Evolutionary conservation across 1,140 invertebrate genomes (phyloP), one percentile per base, ranked within the genome.

Genomic region (Achatina immaculata): DNA sequence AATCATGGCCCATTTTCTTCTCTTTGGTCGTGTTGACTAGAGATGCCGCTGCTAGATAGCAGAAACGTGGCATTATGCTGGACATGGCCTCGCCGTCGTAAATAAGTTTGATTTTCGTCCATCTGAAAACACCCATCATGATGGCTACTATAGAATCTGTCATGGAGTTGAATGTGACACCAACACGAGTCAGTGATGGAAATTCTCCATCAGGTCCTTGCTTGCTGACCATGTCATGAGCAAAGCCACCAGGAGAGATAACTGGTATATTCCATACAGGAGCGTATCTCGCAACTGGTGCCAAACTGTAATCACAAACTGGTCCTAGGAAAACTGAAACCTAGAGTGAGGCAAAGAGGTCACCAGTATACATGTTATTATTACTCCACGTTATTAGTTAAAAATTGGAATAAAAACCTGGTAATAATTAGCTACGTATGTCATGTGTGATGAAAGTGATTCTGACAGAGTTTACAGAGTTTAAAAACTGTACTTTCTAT

Each of bases 301-400:
- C 96, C 74, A 98, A 93, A 6, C 95, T 96, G 90, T 97, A 98
- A 85, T 97, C 96, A 90, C 96, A 98, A 1, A 96, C 94, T 0
- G 97, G 95, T 0, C 97, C 97, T 85, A 98, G 93, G 87, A 98
- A 96, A 0, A 95, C 95, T 91, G 74, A 84, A 11, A 76, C 74
- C 74, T 76, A 36, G 3, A 36, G 11, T 16, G 21, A n/a, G 11
- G 42, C 36, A 69, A 43, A 9, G 24, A 51, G n/a, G n/a, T n/a
- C n/a, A n/a, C n/a, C n/a, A n/a, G n/a, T n/a, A n/a, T n/a, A n/a
- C n/a, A n/a, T n/a, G n/a, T n/a, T n/a, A n/a, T n/a, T n/a, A n/a
- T n/a, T n/a, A n/a, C n/a, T n/a, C n/a, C n/a, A n/a, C n/a, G n/a
- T n/a, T n/a, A n/a, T n/a, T n/a, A n/a, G n/a, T n/a, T n/a, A n/a